Evolutionary conservation across 2,797 vertebrate genomes (phyloP).

Genomic region (Zonotrichia albicollis): DNA sequence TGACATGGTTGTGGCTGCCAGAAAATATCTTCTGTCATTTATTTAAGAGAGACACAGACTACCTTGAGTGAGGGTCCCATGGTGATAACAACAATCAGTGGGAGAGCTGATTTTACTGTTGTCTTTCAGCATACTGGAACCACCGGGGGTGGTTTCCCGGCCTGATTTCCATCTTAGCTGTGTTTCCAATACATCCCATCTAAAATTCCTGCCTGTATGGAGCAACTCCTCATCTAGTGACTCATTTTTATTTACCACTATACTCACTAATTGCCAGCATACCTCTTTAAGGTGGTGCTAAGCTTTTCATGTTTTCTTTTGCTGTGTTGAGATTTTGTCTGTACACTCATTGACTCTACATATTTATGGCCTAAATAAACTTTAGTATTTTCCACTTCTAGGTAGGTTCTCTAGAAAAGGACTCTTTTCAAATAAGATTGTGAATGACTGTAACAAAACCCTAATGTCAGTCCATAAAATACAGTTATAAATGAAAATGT

Average conservation of each 20-base stretch:
- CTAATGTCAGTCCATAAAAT: neutral
- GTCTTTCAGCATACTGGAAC: neutral
- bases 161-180: neutral
- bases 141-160: neutral
- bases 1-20: fast-evolving
- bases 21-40: neutral
- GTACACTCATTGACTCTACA: neutral
- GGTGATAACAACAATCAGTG: neutral
- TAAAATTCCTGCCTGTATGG: neutral
- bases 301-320: neutral
- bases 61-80: neutral
- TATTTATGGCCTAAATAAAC: neutral
- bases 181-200: neutral
- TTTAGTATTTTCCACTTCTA: neutral
- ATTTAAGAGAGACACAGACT: neutral
- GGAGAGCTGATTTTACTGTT: neutral
- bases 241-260: neutral
- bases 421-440: neutral
- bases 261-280: neutral
- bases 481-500: neutral
- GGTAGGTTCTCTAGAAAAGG: neutral
- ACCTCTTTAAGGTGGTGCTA: neutral
- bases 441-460: neutral
- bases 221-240: neutral
- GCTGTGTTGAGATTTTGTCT: neutral